Conservation (phyloP, 2,113 vertebrate species). For the Oncorhynchus keta region DNA sequence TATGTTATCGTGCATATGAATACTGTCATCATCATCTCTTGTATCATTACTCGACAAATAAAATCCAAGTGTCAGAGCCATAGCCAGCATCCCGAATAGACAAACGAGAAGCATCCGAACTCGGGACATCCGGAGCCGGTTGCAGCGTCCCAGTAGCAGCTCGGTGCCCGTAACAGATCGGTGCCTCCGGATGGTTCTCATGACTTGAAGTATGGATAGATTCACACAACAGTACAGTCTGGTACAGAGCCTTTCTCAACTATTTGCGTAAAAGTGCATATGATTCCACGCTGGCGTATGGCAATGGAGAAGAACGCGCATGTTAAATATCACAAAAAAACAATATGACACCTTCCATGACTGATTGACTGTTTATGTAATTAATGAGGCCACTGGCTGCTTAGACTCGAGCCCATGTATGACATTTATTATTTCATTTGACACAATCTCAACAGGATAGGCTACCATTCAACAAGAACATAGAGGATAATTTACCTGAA, state of each 20-base stretch:
- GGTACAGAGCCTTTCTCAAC: not conserved
- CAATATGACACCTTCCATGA: not conserved
- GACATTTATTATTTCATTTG: conserved; percentile 7
- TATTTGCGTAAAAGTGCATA: not conserved
- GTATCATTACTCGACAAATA: conserved; percentile 26
- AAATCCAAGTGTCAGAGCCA: conserved; percentile 39
- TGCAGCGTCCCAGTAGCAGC: conserved; percentile 26
- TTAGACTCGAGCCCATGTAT: not conserved
- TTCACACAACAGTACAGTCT: not conserved
- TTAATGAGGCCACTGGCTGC: not conserved
- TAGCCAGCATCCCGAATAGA: conserved; percentile 36
- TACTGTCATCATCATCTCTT: conserved; percentile 4
- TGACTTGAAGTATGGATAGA: conserved; percentile 3
- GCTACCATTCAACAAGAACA: not conserved
- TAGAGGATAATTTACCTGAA: not conserved
- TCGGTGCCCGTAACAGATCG: conserved; percentile 5
- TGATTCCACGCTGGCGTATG: not conserved
- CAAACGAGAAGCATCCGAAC: conserved; percentile 41
- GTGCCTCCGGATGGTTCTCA: conserved; percentile 27
- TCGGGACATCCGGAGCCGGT: conserved; percentile 28
- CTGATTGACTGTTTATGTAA: not conserved
- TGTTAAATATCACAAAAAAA: not conserved
- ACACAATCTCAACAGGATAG: not conserved
- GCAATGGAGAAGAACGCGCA: not conserved
- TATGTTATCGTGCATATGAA: conserved; percentile 4